Conservation (phyloP, 2,888 invertebrate species). For the Sclerodermus sp. region DNA sequence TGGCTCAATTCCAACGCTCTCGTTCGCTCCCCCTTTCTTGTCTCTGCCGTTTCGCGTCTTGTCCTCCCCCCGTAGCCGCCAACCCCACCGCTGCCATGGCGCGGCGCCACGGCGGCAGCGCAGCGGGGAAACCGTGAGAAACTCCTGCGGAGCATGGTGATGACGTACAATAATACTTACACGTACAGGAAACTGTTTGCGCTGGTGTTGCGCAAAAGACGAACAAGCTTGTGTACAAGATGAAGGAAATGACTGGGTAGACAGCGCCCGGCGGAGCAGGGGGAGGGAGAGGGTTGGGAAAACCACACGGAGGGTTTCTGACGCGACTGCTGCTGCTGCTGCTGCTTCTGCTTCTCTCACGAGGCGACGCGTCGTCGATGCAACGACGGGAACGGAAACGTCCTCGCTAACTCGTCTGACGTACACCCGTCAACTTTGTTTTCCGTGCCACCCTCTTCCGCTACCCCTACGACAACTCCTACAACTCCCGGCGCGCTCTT, state of each 20-base stretch:
- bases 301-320: slow-evolving; percentile 6
- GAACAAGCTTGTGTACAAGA: too few relatives aligned
- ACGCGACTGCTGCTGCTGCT: too few relatives aligned
- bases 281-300: not conserved
- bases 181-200: not conserved
- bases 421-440: not conserved
- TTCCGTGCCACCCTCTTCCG: too few relatives aligned
- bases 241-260: slow-evolving; percentile 1
- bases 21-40: too few relatives aligned
- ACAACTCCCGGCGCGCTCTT: slow-evolving; percentile 7
- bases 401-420: not conserved
- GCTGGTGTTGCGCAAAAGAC: not conserved
- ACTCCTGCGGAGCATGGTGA: slow-evolving; percentile 4
- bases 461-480: too few relatives aligned
- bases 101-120: too few relatives aligned
- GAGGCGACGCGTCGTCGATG: too few relatives aligned
- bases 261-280: not conserved
- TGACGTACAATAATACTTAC: slow-evolving; percentile 16
- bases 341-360: too few relatives aligned
- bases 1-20: too few relatives aligned
- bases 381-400: slow-evolving; percentile 1
- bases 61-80: too few relatives aligned
- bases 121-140: slow-evolving; percentile 18
- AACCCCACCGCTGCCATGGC: too few relatives aligned
- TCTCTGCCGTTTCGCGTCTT: too few relatives aligned